Evolutionary conservation across 2,888 invertebrate species (phyloP).

Genomic region (Leptinotarsa haldemani): DNA sequence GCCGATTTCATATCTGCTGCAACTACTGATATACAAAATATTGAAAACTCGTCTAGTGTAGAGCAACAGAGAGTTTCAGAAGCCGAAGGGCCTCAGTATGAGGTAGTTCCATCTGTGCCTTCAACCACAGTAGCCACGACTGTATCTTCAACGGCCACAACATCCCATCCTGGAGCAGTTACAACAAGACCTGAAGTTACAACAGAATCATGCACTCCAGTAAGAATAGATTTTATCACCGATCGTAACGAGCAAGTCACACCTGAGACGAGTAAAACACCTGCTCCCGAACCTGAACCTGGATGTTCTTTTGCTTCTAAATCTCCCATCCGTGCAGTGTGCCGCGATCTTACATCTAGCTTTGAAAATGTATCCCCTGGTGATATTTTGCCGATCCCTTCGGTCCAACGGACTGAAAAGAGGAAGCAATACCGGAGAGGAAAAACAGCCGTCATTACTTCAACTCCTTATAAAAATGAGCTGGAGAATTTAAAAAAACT

Average conservation of each 20-base stretch:
- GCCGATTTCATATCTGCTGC: not conserved
- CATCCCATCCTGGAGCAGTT: not conserved
- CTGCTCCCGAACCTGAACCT: constrained; percentile 2
- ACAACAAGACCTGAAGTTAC: not conserved
- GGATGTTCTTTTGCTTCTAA: not conserved
- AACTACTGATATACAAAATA: constrained; percentile 4
- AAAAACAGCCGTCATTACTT: not conserved
- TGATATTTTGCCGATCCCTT: not conserved
- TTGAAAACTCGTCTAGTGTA: not conserved
- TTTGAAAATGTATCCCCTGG: constrained; percentile 2
- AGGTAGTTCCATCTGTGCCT: constrained; percentile 12
- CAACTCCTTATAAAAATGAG: not conserved
- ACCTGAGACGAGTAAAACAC: constrained; percentile 4
- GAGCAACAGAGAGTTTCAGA: constrained; percentile 4
- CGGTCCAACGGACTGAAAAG: constrained; percentile 3
- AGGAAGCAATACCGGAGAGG: constrained; percentile 1
- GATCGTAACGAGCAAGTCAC: constrained; percentile 3
- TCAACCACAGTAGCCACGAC: constrained; percentile 12
- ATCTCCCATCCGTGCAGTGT: not conserved
- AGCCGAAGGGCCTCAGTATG: not conserved
- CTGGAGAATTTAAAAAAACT: constrained; percentile 7
- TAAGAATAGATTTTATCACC: not conserved
- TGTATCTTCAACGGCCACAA: constrained; percentile 9
- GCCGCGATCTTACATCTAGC: not conserved
- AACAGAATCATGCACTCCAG: not conserved